A percentile compares a stretch with the other conserved stretches of the same genome.
These are phyloP conservation scores for Plutomurus gul DNA, from an alignment of 1,140 invertebrate genomes.

Conservation along the genomic window DNA sequence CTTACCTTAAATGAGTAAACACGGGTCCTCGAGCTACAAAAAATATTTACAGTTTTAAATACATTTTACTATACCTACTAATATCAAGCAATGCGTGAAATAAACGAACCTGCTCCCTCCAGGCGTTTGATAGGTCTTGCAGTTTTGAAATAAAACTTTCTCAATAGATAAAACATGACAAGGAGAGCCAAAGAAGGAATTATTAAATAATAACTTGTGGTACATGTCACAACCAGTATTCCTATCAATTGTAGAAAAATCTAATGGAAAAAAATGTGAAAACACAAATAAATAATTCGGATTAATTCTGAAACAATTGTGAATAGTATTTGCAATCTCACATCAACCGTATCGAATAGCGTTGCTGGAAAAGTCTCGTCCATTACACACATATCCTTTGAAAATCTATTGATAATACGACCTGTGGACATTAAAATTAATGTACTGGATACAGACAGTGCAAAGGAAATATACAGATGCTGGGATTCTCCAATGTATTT, in stretches of 20 bases:
- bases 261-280: slow-evolving; percentile 60
- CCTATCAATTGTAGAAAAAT: slow-evolving; percentile 59
- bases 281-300: neutral
- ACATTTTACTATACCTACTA: neutral
- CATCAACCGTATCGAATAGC: slow-evolving; percentile 42
- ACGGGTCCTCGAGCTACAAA: slow-evolving; percentile 64
- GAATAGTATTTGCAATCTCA: neutral
- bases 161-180: slow-evolving; percentile 60
- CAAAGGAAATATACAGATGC: neutral
- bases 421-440: slow-evolving; percentile 57
- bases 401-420: slow-evolving; percentile 66
- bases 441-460: too few relatives aligned
- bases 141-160: slow-evolving; percentile 63
- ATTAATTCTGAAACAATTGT: neutral
- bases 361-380: slow-evolving; percentile 39
- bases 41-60: neutral
- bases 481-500: neutral
- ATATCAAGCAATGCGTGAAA: neutral
- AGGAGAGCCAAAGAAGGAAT: slow-evolving; percentile 59
- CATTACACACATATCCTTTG: slow-evolving; percentile 42
- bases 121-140: slow-evolving; percentile 65
- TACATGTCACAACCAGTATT: slow-evolving; percentile 57
- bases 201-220: slow-evolving; percentile 61
- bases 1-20: slow-evolving; percentile 69
- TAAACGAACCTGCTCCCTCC: slow-evolving; percentile 59